A percentile compares a stretch with the other conserved stretches of the same genome.
Conservation (phyloP, 2,888 invertebrate species). For the Elmis aenea region DNA sequence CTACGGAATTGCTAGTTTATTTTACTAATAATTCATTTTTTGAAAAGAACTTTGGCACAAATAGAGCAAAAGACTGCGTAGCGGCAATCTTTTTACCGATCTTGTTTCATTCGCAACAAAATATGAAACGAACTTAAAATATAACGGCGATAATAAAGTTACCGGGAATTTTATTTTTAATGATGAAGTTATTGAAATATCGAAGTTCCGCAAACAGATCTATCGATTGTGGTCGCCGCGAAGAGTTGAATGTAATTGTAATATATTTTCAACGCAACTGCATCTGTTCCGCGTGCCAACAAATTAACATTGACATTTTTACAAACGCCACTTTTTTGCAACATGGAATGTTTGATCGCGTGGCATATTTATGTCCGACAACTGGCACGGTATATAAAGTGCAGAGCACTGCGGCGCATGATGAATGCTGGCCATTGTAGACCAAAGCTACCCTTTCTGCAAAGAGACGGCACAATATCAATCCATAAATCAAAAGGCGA, state of each 20-base stretch:
- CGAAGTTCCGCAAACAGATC: constrained; percentile 8
- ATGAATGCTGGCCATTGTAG: constrained; percentile 43
- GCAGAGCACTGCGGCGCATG: constrained; percentile 32
- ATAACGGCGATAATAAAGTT: constrained; percentile 1
- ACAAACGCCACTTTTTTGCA: constrained; percentile 41
- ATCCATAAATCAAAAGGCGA: constrained; percentile 46
- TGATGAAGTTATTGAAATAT: constrained; percentile 3
- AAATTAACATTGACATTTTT: constrained; percentile 46
- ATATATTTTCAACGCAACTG: constrained; percentile 39
- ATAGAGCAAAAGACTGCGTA: constrained; percentile 43
- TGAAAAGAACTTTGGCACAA: constrained; percentile 41
- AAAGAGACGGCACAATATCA: constrained; percentile 45
- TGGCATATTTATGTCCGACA: constrained; percentile 46
- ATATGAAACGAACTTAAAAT: neutral
- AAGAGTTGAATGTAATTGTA: constrained; percentile 24
- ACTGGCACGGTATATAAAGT: constrained; percentile 40
- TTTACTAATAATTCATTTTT: constrained; percentile 49
- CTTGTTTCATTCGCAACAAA: neutral
- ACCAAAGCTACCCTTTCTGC: constrained; percentile 38
- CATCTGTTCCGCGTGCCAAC: constrained; percentile 43
- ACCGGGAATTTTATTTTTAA: neutral
- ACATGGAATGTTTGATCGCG: constrained; percentile 35
- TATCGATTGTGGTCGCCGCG: constrained; percentile 10
- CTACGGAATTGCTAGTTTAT: constrained; percentile 47
- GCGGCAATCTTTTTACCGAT: constrained; percentile 18